Conservation (phyloP, 2,888 invertebrate genomes). For the Leptarthrus brevirostris region DNA sequence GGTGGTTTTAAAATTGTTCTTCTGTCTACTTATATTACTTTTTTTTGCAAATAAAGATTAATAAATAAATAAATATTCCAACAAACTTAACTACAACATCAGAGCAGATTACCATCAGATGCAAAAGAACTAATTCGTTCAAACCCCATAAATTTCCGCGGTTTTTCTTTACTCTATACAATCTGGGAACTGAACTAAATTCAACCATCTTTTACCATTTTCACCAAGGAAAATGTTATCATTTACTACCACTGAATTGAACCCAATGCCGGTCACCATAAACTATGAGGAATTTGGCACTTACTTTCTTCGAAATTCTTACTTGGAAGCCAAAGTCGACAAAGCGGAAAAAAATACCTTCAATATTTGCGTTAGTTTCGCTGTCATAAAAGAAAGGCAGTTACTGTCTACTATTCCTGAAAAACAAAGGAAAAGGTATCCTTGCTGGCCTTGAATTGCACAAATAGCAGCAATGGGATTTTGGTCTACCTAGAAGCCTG, state of each 20-base stretch:
- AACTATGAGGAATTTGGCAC: constrained; percentile 14
- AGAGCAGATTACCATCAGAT: too few species aligned
- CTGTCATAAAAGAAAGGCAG: constrained; percentile 51
- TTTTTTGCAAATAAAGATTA: too few species aligned
- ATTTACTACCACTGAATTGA: background rate
- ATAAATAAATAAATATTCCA: too few species aligned
- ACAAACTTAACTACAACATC: too few species aligned
- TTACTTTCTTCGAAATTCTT: constrained; percentile 48
- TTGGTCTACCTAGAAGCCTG: constrained; percentile 45
- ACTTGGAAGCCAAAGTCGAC: constrained; percentile 48
- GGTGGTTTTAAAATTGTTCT: too few species aligned
- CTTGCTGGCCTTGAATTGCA: constrained; percentile 36
- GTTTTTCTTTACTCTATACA: too few species aligned
- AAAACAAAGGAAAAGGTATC: constrained; percentile 3
- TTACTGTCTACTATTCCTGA: constrained; percentile 35
- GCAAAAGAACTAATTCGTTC: too few species aligned
- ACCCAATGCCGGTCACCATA: background rate
- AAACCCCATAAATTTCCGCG: too few species aligned
- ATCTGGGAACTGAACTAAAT: background rate
- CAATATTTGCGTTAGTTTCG: constrained; percentile 34
- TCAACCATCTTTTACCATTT: background rate
- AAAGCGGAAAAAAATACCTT: constrained; percentile 28
- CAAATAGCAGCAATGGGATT: constrained; percentile 6
- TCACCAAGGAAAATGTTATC: background rate
- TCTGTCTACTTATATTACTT: too few species aligned